phyloP scores from a whole-genome alignment of 2,797 vertebrate species.

The Melanotaenia parkinsoni region DNA sequence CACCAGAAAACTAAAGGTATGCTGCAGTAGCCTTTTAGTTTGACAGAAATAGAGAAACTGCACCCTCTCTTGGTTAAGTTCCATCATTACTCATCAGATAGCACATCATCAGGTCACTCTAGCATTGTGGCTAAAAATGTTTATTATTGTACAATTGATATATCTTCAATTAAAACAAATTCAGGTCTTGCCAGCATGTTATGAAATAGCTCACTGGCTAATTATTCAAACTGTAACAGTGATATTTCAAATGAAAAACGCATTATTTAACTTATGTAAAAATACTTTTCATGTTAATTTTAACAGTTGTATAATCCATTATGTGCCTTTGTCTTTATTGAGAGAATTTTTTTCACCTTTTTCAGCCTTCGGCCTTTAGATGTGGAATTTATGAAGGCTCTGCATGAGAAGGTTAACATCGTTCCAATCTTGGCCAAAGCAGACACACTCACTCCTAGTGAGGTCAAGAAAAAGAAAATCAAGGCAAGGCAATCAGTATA shows the following conservation, averaged over 20 bases:
- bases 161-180: background rate
- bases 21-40: constrained; percentile 34
- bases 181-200: background rate
- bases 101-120: background rate
- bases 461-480: constrained; percentile 94
- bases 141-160: background rate
- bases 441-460: constrained; percentile 91
- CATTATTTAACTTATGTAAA: too few relatives aligned
- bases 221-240: constrained; percentile 2
- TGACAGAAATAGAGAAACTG: constrained; percentile 36
- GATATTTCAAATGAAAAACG: background rate
- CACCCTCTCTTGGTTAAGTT: constrained; percentile 63
- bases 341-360: background rate
- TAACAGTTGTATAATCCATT: background rate
- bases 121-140: too few relatives aligned
- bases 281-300: background rate
- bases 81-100: constrained; percentile 26
- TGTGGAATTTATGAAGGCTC: constrained; percentile 96
- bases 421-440: constrained; percentile 96
- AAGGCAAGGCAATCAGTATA: constrained; percentile 81
- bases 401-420: constrained; percentile 97
- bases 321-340: background rate
- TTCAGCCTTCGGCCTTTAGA: constrained; percentile 93
- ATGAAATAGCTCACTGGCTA: background rate
- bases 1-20: constrained; percentile 8